phyloP scores from a whole-genome alignment of 35 echinoderm and acorn worm species.

The Nesometra sesokonis region DNA sequence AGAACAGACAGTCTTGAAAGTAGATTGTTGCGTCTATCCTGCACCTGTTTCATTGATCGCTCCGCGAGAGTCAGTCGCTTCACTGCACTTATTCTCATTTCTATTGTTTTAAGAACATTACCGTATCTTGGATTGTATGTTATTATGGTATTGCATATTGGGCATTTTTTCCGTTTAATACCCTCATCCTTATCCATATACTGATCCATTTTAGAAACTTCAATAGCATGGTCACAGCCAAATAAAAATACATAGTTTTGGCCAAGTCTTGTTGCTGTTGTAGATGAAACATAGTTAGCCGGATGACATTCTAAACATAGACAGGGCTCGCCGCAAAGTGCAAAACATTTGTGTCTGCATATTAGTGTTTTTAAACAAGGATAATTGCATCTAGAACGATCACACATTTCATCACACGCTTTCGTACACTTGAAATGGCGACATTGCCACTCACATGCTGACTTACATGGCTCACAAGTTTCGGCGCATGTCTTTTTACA shows the following conservation, averaged over 20 bases:
- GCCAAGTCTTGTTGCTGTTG: neutral
- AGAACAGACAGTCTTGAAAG: neutral
- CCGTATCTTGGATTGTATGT: neutral
- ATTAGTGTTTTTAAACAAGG: neutral
- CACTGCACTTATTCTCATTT: neutral
- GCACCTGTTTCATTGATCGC: neutral
- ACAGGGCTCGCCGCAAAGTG: neutral
- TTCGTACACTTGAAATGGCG: neutral
- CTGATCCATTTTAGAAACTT: neutral
- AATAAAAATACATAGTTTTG: neutral
- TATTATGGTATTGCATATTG: neutral
- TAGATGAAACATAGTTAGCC: neutral
- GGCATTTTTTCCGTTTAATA: neutral
- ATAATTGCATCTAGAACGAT: neutral
- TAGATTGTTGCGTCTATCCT: neutral
- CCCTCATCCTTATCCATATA: neutral
- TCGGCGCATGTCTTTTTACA: constrained; percentile 46
- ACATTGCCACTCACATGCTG: constrained; percentile 55
- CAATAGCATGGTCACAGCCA: neutral
- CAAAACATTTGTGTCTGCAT: neutral
- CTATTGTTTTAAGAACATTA: neutral
- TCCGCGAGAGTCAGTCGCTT: neutral
- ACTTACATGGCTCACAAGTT: constrained; percentile 43
- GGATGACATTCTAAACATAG: neutral
- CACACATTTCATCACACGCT: neutral